Percentiles rank a stretch among this genome's conserved stretches.
Conservation (phyloP, 2,888 invertebrate species). For the Platycnemis pennipes region DNA sequence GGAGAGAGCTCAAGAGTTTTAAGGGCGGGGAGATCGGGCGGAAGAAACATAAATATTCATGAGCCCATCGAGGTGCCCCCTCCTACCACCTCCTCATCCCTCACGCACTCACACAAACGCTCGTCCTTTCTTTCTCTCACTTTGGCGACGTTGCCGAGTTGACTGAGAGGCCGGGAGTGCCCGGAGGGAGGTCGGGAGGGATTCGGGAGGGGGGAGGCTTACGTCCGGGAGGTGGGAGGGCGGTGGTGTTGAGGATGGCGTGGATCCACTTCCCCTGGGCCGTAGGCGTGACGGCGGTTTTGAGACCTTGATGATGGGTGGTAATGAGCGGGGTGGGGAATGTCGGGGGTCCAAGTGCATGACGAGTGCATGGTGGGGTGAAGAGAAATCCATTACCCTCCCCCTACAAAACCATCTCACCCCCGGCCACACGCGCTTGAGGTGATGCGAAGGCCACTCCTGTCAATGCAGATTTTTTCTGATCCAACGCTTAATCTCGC, state of each 20-base stretch:
- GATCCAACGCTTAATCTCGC: too few relatives aligned
- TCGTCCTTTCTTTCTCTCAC: constrained; percentile 20
- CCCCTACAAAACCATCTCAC: too few relatives aligned
- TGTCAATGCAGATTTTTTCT: too few relatives aligned
- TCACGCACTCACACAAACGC: too few relatives aligned
- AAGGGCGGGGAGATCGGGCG: constrained; percentile 41
- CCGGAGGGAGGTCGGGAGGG: not conserved
- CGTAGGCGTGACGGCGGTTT: not conserved
- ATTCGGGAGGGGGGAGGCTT: not conserved
- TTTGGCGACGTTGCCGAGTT: constrained; percentile 62
- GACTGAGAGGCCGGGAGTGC: constrained; percentile 47
- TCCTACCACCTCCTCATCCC: not conserved
- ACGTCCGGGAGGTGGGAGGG: not conserved
- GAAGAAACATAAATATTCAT: constrained; percentile 65
- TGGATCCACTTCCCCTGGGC: not conserved
- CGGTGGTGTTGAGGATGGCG: not conserved
- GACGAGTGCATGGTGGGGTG: too few relatives aligned
- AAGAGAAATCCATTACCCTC: too few relatives aligned
- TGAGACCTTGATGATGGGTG: constrained; percentile 20
- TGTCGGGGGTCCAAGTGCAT: not conserved
- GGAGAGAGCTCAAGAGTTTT: not conserved
- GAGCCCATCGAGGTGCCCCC: constrained; percentile 30
- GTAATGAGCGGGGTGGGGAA: not conserved
- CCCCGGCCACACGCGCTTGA: too few relatives aligned
- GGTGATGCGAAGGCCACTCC: too few relatives aligned